Conservation (phyloP, 2,888 invertebrate genomes). For the Agriotes lineatus region DNA sequence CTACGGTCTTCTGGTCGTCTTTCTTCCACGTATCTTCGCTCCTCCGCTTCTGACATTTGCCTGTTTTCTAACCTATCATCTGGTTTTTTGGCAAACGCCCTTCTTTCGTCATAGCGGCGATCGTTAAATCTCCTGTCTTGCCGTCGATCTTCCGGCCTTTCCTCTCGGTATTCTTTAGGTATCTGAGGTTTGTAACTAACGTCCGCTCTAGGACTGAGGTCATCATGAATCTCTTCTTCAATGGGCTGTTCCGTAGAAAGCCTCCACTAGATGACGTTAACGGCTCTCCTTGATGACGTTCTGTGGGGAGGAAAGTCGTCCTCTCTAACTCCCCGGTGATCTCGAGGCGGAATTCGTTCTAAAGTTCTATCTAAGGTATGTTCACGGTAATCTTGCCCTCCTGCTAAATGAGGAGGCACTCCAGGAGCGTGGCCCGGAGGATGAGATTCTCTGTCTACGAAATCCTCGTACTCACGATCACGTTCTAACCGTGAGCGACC, state of each 20-base stretch:
- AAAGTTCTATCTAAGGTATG: slow-evolving; percentile 54
- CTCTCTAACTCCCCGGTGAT: slow-evolving; percentile 58
- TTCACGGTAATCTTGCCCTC: slow-evolving; percentile 62
- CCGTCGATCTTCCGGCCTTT: slow-evolving; percentile 47
- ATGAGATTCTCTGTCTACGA: slow-evolving; percentile 60
- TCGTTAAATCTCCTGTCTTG: slow-evolving; percentile 37
- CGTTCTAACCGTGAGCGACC: slow-evolving; percentile 69
- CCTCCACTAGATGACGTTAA: slow-evolving; percentile 80
- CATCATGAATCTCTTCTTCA: slow-evolving; percentile 66
- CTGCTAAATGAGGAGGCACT: slow-evolving; percentile 59
- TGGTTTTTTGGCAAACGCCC: slow-evolving; percentile 23
- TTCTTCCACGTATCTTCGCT: slow-evolving; percentile 44
- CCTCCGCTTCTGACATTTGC: slow-evolving; percentile 53
- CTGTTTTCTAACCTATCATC: slow-evolving; percentile 43
- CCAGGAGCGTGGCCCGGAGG: slow-evolving; percentile 53
- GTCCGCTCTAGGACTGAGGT: slow-evolving; percentile 59
- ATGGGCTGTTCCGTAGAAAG: slow-evolving; percentile 67
- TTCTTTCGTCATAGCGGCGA: slow-evolving; percentile 54
- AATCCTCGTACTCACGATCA: slow-evolving; percentile 71
- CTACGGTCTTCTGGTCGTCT: slow-evolving; percentile 46
- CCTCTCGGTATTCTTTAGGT: slow-evolving; percentile 62
- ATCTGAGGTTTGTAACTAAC: slow-evolving; percentile 62
- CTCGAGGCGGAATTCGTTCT: slow-evolving; percentile 57
- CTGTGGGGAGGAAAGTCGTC: slow-evolving; percentile 67
- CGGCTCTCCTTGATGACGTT: slow-evolving; percentile 76